Percentiles rank a stretch among this genome's conserved stretches.
Evolutionary conservation across 2,113 vertebrate species (phyloP).

Genomic region (Callionymus lyra): DNA sequence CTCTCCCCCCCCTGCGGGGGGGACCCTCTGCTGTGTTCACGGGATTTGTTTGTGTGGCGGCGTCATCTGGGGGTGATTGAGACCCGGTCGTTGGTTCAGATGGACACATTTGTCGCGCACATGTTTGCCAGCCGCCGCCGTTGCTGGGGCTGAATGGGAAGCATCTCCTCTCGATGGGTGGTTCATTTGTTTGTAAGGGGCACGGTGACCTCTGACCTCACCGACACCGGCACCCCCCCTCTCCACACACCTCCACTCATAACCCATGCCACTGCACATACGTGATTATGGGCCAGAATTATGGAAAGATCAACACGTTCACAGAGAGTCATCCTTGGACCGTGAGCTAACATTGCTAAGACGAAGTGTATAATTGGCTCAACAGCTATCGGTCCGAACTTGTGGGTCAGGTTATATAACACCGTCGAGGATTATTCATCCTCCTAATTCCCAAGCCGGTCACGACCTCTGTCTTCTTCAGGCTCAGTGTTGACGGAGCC

Average conservation of each 20-base stretch:
- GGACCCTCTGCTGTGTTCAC: slow-evolving; percentile 28
- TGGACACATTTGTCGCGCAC: slow-evolving; percentile 59
- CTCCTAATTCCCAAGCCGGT: slow-evolving; percentile 25
- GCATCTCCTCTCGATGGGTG: slow-evolving; percentile 50
- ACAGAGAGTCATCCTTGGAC: neutral
- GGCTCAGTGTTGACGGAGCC: slow-evolving; percentile 3
- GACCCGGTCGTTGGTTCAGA: slow-evolving; percentile 39
- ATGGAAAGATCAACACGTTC: slow-evolving; percentile 19
- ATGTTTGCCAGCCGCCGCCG: slow-evolving; percentile 52
- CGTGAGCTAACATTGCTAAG: neutral
- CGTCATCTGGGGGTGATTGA: slow-evolving; percentile 48
- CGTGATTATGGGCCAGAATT: slow-evolving; percentile 12
- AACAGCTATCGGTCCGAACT: slow-evolving; percentile 4
- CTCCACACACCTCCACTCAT: neutral
- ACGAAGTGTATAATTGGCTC: slow-evolving; percentile 14
- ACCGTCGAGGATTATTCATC: slow-evolving; percentile 13
- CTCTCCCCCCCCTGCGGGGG: slow-evolving; percentile 4
- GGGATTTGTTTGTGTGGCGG: slow-evolving; percentile 32
- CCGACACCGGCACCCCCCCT: neutral
- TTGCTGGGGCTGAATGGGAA: slow-evolving; percentile 35
- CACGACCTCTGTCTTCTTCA: slow-evolving; percentile 17
- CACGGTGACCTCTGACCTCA: slow-evolving; percentile 41
- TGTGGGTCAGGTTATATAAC: slow-evolving; percentile 27
- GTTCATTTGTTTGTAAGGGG: slow-evolving; percentile 52
- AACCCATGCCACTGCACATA: neutral